Evolutionary conservation across 2,888 invertebrate species (phyloP), one percentile per base, ranked within the genome.

Genomic region (Rotaria socialis): DNA sequence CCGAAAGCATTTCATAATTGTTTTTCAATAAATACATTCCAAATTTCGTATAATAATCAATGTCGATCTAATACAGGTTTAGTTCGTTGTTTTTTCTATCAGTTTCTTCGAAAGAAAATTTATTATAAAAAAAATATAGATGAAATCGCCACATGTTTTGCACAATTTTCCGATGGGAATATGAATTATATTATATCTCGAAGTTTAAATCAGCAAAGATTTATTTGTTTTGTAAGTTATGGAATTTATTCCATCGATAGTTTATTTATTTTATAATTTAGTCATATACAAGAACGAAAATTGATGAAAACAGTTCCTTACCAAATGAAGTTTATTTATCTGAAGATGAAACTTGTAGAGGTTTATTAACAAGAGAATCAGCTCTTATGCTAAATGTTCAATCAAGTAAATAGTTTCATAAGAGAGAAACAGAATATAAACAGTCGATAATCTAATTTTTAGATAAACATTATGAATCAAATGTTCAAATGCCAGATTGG

Each of bases 331-430:
- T 75, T n/a, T 75, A 75, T 43, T 19, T 75, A 43, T 47, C 75
- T 24, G 24, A 41, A 22, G 75, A 75, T 43, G 43, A 75, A 24
- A 43, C 75, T 43, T 75, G 75, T 24, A 24, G 75, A 75, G 24
- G 41, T 75, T 75, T 75, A 75, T 75, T 75, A 43, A 24, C 75
- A 75, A 41, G 75, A 75, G 75, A 75, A 75, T 75, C 75, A 24
- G 47, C 75, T 8, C 7, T 47, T 8, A 0, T 43, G 22, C 43
- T 75, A 22, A 75, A 41, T 43, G 3, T 75, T 75, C 22, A 0
- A 22, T 11, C 47, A 67, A 67, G 67, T 67, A 67, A 67, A 67
- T 67, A 16, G 35, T 67, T 55, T 22, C 3, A 27, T 56, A 24
- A 24, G 19, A 55, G 19, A 55, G 19, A 24, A n/a, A 58, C 3